Evolutionary conservation across 1,140 invertebrate genomes (phyloP).

Genomic region (Eumeta japonica): DNA sequence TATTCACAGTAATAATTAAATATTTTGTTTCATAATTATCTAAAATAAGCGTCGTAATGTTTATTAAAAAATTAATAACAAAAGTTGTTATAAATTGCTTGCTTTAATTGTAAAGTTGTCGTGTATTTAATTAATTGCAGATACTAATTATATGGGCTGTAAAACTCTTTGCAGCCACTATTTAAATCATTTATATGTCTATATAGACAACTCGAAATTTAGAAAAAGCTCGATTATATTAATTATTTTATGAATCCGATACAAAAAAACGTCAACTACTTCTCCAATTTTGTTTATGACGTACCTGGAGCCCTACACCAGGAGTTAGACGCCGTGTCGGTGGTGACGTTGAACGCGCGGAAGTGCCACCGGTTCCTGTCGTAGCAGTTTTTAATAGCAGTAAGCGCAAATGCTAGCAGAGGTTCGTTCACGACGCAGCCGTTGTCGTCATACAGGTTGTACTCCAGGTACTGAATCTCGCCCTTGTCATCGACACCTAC

Average conservation of each 20-base stretch:
- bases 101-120: too few relatives aligned
- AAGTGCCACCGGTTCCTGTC: slow-evolving; percentile 52
- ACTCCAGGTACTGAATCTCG: slow-evolving; percentile 62
- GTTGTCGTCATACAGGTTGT: slow-evolving; percentile 61
- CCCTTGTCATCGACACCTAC: slow-evolving; percentile 63
- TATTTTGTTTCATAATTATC: too few relatives aligned
- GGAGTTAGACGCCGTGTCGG: slow-evolving; percentile 63
- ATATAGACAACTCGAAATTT: too few relatives aligned
- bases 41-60: too few relatives aligned
- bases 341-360: slow-evolving; percentile 51
- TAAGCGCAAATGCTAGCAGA: slow-evolving; percentile 20
- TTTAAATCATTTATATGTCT: too few relatives aligned
- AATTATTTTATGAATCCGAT: too few relatives aligned
- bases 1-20: too few relatives aligned
- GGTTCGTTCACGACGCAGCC: slow-evolving; percentile 39
- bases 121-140: slow-evolving; percentile 6
- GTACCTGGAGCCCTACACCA: slow-evolving; percentile 59
- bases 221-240: too few relatives aligned
- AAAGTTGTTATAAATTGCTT: too few relatives aligned
- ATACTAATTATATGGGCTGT: background rate
- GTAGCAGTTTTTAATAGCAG: slow-evolving; percentile 58
- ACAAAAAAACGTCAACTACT: too few relatives aligned
- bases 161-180: too few relatives aligned
- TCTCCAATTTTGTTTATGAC: background rate
- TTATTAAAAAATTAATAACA: too few relatives aligned